Percentiles rank a stretch among this genome's conserved stretches.
Conservation (phyloP, 2,888 invertebrate genomes). For the Luffia ferchaultella region DNA sequence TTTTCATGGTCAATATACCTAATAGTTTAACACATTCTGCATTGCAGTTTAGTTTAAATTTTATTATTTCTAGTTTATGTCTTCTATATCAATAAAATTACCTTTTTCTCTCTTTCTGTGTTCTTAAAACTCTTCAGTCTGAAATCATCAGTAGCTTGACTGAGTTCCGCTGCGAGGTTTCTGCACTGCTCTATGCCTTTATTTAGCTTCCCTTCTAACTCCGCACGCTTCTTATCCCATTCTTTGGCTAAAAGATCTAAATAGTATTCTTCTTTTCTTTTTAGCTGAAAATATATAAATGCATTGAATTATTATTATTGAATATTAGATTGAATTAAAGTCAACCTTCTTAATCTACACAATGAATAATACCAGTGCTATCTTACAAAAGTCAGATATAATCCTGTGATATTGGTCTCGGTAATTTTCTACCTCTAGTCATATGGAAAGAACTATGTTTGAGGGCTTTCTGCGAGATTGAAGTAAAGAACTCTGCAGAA, state of each 20-base stretch:
- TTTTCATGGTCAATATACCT: background rate
- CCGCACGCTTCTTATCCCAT: slow-evolving; percentile 61
- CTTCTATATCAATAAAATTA: too few species aligned
- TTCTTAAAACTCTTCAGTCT: slow-evolving; percentile 52
- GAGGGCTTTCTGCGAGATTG: too few species aligned
- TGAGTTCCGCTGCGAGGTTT: slow-evolving; percentile 64
- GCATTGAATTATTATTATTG: background rate
- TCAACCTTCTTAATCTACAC: slow-evolving; percentile 5
- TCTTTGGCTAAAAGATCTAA: slow-evolving; percentile 59
- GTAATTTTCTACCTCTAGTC: too few species aligned
- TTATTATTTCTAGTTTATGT: background rate
- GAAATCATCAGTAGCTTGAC: slow-evolving; percentile 68
- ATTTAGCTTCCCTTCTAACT: slow-evolving; percentile 64
- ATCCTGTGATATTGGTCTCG: too few species aligned
- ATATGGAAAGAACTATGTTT: too few species aligned
- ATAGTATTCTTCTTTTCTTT: slow-evolving; percentile 66
- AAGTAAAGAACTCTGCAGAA: too few species aligned
- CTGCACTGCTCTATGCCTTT: slow-evolving; percentile 70
- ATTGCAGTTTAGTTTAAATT: slow-evolving; percentile 7
- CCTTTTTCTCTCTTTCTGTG: slow-evolving; percentile 61
- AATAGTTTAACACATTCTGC: slow-evolving; percentile 13
- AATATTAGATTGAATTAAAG: slow-evolving; percentile 4
- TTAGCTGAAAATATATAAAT: slow-evolving; percentile 39
- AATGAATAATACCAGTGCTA: too few species aligned
- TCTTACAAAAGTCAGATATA: too few species aligned